phyloP scores from a whole-genome alignment of 2,797 vertebrate genomes.

The Pachyuromys duprasi region DNA sequence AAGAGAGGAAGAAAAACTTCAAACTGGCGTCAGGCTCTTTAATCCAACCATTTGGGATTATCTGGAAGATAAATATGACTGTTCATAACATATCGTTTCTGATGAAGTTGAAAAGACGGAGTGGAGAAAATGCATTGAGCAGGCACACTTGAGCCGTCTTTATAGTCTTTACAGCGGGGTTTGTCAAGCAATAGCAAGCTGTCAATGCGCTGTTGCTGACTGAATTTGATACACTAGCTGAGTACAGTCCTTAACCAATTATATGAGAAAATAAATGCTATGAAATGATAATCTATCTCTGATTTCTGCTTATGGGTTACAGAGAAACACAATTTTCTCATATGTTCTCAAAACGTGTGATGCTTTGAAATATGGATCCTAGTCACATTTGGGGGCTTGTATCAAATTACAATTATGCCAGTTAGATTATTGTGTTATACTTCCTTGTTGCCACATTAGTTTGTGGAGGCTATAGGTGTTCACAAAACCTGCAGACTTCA shows the following conservation, averaged over 20 bases:
- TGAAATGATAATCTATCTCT: neutral
- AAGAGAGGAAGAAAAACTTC: slow-evolving; percentile 64
- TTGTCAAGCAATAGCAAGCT: neutral
- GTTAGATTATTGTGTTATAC: neutral
- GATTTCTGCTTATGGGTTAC: slow-evolving; percentile 31
- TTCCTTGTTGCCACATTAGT: no score
- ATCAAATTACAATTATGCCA: neutral
- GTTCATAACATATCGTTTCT: slow-evolving; percentile 59
- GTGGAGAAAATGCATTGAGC: neutral
- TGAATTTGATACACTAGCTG: neutral
- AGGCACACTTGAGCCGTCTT: neutral
- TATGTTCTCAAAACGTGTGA: slow-evolving; percentile 34
- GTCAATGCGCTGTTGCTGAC: neutral
- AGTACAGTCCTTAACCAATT: neutral
- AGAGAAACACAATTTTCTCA: slow-evolving; percentile 29
- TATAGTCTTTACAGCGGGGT: neutral
- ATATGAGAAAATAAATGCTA: neutral
- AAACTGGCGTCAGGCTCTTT: slow-evolving; percentile 73
- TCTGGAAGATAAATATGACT: slow-evolving; percentile 71
- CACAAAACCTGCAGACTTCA: neutral
- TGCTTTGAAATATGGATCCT: neutral
- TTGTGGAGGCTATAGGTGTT: neutral
- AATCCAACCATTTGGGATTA: slow-evolving; percentile 57
- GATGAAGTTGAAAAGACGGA: slow-evolving; percentile 58
- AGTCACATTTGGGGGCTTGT: slow-evolving; percentile 40